Evolutionary conservation across 2,888 invertebrate genomes (phyloP), one percentile per base, ranked within the genome.

Genomic region (Ophraella communa): DNA sequence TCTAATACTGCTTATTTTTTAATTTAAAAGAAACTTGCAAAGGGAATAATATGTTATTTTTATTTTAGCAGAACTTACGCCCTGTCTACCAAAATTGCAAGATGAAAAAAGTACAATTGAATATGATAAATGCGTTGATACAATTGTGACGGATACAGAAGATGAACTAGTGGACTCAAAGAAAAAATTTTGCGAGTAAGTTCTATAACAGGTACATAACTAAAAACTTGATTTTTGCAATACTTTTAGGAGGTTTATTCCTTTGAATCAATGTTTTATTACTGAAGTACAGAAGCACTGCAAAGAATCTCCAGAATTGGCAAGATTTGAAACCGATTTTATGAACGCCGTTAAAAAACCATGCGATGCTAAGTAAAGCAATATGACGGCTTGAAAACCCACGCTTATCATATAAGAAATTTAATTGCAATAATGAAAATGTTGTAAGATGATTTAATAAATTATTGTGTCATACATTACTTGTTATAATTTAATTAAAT

Each of bases 101-200:
- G 44, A 27, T 20, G 27, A 17, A 20, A 27, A 56, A 45, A 56
- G 56, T 21, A 18, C 2, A 0, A 44, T 0, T 11, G 45, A 45
- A n/a, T 45, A 56, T n/a, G 5, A 56, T 17, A 18, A 27, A 21
- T 56, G 56, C 30, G 20, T 45, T 10, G n/a, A 30, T 5, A 55
- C 27, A 17, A 24, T 55, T 44, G 7, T 23, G 23, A 17, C 7
- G 5, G 18, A 17, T 17, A 20, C 44, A 11, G 30, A 27, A 27
- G 56, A 56, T 10, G 45, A 56, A 27, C 30, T 45, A 2, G 56
- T 45, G 7, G 45, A 45, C 10, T 42, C 42, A 3, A 55, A 55
- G 27, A 44, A 30, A 23, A 45, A 56, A 44, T 56, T 56, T 56
- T 56, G 56, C 45, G 17, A 44, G 56, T 56, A 56, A 45, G 56